Evolutionary conservation across 2,888 invertebrate genomes (phyloP).

Genomic region (Lithodes maja): DNA sequence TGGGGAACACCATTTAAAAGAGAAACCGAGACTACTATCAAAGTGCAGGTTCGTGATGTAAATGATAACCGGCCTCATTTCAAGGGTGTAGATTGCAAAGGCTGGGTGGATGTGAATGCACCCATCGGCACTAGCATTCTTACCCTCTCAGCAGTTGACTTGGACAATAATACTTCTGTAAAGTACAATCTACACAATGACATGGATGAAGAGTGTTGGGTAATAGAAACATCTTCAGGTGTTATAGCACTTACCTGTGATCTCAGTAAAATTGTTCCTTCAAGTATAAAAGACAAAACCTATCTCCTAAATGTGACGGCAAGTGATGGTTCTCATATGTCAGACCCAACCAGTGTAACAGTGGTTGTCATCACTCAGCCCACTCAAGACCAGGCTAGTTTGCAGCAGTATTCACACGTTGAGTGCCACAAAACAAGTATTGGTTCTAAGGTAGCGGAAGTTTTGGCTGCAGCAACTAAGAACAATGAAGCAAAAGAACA

Average conservation of each 20-base stretch:
- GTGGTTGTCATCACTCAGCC: constrained; percentile 77
- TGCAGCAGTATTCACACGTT: constrained; percentile 43
- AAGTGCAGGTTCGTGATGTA: constrained; percentile 87
- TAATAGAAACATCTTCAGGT: constrained; percentile 87
- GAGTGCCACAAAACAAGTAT: constrained; percentile 82
- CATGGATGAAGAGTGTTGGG: constrained; percentile 92
- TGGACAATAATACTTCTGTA: constrained; percentile 92
- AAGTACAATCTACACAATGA: constrained; percentile 91
- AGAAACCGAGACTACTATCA: constrained; percentile 90
- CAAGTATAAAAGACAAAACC: constrained; percentile 18
- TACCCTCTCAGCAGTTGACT: constrained; percentile 93
- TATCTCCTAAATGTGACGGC: constrained; percentile 84
- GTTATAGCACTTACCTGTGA: constrained; percentile 90
- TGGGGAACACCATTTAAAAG: constrained; percentile 94
- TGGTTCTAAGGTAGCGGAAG: constrained; percentile 85
- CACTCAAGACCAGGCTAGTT: constrained; percentile 74
- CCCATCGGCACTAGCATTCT: constrained; percentile 88
- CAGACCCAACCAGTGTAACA: constrained; percentile 86
- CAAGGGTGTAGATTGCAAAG: constrained; percentile 84
- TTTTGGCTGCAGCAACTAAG: constrained; percentile 86
- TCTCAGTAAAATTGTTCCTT: constrained; percentile 76
- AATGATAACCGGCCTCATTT: constrained; percentile 92
- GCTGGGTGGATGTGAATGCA: constrained; percentile 85
- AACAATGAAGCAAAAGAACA: constrained; percentile 79
- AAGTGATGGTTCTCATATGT: constrained; percentile 93